Base-by-base conservation (phyloP, 1,140 invertebrate species). In the Hypsibius dujardini region DNA sequence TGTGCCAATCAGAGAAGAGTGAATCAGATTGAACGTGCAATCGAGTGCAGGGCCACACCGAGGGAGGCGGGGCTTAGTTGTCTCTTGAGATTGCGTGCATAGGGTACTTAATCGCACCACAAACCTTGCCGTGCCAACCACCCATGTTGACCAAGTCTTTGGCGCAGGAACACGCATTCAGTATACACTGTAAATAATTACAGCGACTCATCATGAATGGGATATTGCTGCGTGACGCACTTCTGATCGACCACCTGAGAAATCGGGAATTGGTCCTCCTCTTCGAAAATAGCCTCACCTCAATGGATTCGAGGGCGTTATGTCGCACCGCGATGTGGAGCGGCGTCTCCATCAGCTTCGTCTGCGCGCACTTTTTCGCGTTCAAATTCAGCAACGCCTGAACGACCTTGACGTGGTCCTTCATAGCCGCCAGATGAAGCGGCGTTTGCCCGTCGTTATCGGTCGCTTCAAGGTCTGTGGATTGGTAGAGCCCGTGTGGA, bases 261-360 rank as follows among this genome's bases (percentile, higher is more conserved):
- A 28, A 28, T 28, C 28, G 28, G 28, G 28, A 28, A 28, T 28
- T 28, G 28, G 28, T 28, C 28, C 28, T 28, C 28, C 28, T 28
- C 28, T 28, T 28, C 28, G 28, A 28, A 28, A 28, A 28, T 28
- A 28, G 78, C 76, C 85, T 79, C 1, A 91, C 78, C 0, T 87
- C 85, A 12, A 92, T 82, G 0, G 85, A 84, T 15, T 86, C 85
- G 15, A 86, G 76, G 7, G 88, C 82, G 73, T 87, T 85, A 74
- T 84, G 83, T 78, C 88, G 85, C 0, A 90, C 86, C 1, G 90
- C 89, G 46, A 87, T 77, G 78, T 93, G 90, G 0, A 93, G 79
- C 1, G 89, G 85, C 1, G 89, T 91, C 75, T 91, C 50, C 50
- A 56, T 12, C 50, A 56, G 7, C 7, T 7, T n/a, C 7, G 7